Percentiles rank a stretch among this genome's conserved stretches.
Evolutionary conservation across 2,888 invertebrate species (phyloP).

Genomic region (Pinctada fucata): DNA sequence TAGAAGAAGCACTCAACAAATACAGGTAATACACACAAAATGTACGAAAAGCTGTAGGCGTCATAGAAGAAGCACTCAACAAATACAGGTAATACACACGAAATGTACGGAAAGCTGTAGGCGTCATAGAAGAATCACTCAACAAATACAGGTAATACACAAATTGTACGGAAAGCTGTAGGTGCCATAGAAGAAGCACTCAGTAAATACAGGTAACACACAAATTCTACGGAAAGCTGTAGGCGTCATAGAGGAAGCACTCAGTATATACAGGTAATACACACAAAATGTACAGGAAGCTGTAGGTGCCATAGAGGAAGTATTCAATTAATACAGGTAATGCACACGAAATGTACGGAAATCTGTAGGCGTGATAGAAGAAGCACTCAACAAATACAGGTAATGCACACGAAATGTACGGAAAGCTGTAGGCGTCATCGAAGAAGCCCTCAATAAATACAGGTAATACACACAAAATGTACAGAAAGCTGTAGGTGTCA

Average conservation of each 20-base stretch:
- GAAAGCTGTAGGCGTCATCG: conserved; percentile 73
- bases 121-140: conserved; percentile 36
- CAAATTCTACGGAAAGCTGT: conserved; percentile 70
- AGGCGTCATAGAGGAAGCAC: conserved; percentile 71
- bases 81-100: conserved; percentile 62
- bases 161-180: conserved; percentile 70
- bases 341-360: conserved; percentile 58
- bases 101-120: no score
- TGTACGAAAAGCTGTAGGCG: conserved; percentile 70
- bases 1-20: conserved; percentile 73
- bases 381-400: conserved; percentile 72
- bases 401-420: conserved; percentile 56
- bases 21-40: conserved; percentile 61
- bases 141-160: conserved; percentile 36
- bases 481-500: conserved; percentile 70
- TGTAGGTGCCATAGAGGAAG: conserved; percentile 39
- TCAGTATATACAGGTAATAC: no score
- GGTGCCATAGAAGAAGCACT: conserved; percentile 73
- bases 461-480: conserved; percentile 61
- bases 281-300: no score
- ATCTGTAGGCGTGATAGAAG: conserved; percentile 74
- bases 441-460: conserved; percentile 72
- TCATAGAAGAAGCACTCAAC: conserved; percentile 73
- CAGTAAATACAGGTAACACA: conserved; percentile 63
- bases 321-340: conserved; percentile 42